Percentiles rank a stretch among this genome's conserved stretches.
Evolutionary conservation across 1,140 invertebrate genomes (phyloP).

Genomic region (Pachypsylla venusta): DNA sequence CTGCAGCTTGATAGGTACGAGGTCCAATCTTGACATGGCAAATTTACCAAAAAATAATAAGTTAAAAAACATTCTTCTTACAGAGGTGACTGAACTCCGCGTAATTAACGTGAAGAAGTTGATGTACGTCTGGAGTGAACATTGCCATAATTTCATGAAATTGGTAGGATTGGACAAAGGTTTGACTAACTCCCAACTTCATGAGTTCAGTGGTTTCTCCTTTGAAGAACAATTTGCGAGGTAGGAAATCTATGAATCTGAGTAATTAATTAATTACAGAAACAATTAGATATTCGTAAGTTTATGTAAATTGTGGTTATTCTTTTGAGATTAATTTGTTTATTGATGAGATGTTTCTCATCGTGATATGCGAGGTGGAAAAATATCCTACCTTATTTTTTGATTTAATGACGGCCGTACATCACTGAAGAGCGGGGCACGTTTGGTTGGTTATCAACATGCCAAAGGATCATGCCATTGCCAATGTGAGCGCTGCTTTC

Average conservation of each 20-base stretch:
- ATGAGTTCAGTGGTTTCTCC: conserved; percentile 40
- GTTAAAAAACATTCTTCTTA: conserved; percentile 9
- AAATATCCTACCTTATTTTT: no score
- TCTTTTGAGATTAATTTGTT: background rate
- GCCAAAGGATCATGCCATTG: no score
- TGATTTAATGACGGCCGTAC: no score
- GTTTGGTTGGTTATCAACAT: no score
- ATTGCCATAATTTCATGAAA: conserved; percentile 41
- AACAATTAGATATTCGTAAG: conserved; percentile 10
- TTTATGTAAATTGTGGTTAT: background rate
- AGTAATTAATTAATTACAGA: background rate
- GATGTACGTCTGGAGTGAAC: conserved; percentile 48
- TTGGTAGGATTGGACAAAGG: conserved; percentile 47
- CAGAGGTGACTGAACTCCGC: conserved; percentile 27
- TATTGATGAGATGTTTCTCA: conserved; percentile 24
- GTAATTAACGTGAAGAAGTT: conserved; percentile 51
- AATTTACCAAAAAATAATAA: background rate
- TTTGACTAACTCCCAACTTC: conserved; percentile 40
- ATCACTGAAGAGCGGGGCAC: no score
- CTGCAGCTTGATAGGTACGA: background rate
- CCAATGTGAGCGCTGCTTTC: no score
- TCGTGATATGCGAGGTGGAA: background rate
- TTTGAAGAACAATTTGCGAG: conserved; percentile 35
- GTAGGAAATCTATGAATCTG: conserved; percentile 23
- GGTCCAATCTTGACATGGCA: background rate